Evolutionary conservation across 2,888 invertebrate species (phyloP).

Genomic region (Unio pictorum): DNA sequence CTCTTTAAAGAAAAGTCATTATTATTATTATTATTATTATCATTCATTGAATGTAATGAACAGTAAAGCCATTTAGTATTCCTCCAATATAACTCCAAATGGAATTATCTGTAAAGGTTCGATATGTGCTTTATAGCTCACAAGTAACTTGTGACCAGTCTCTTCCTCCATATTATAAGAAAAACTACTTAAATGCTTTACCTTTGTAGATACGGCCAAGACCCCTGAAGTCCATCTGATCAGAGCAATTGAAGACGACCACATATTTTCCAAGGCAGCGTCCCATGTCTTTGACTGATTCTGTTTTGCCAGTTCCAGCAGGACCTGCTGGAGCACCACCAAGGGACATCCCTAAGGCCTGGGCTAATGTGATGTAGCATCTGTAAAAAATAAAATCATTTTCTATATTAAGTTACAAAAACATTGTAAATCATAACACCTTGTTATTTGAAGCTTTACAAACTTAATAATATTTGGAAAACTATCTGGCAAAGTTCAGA

Average conservation of each 20-base stretch:
- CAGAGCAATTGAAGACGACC: conserved; percentile 94
- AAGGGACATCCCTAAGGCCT: conserved; percentile 95
- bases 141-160: neutral
- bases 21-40: too few relatives aligned
- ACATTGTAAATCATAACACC: neutral
- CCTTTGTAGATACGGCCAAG: conserved; percentile 95
- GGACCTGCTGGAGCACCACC: conserved; percentile 95
- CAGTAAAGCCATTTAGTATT: too few relatives aligned
- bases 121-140: too few relatives aligned
- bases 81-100: too few relatives aligned
- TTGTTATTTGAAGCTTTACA: neutral
- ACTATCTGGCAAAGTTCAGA: neutral
- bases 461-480: neutral
- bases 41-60: too few relatives aligned
- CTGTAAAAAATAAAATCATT: conserved; percentile 73
- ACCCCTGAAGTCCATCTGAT: conserved; percentile 98
- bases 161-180: neutral
- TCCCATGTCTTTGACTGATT: conserved; percentile 98
- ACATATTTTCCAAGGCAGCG: conserved; percentile 97
- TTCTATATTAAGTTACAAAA: neutral
- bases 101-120: too few relatives aligned
- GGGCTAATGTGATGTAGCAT: conserved; percentile 96
- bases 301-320: conserved; percentile 98
- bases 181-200: conserved; percentile 32
- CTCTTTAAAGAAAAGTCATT: too few relatives aligned